Evolutionary conservation across 1,140 invertebrate genomes (phyloP), one percentile per base, ranked within the genome.

Genomic region (Homarus americanus): DNA sequence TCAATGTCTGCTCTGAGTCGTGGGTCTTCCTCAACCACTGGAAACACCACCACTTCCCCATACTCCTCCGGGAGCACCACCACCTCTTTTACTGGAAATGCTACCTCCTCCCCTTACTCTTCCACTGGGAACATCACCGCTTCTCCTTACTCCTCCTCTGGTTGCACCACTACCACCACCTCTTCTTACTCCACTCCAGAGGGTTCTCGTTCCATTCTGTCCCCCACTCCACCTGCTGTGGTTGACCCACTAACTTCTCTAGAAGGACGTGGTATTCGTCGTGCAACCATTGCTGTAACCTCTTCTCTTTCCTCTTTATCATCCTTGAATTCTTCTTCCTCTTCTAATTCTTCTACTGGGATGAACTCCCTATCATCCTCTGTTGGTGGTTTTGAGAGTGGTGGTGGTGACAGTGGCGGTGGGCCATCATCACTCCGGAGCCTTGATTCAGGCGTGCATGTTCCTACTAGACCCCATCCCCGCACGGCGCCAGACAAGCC

Each of bases 401-500:
- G 82, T 38, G 58, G 82, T 40, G 82, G 63, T 53, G 82, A 66
- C 34, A 38, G 82, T 66, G 82, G 82, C 40, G 82, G 82, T 41
- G 58, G 82, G 49, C 40, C 63, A 40, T 40, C 82, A 63, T 83
- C 82, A 40, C 63, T 83, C 40, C 82, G 82, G 36, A 83, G 82
- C 63, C 82, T 83, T 63, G 82, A 83, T 66, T 69, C 82, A 66
- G 82, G 82, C 58, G 58, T 87, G 86, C 86, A 87, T 87, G 86
- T 79, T 53, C 86, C 86, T 32, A 79, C 86, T 79, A 66, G 86
- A 69, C 86, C 86, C 53, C 76, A 58, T 32, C 34, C 86, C n/a
- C 86, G 75, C 86, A 87, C 86, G 28, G 75, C 86, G 53, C 86
- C 86, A 36, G 86, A 78, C 86, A 87, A 66, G 69, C 86, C 86